phyloP scores from a whole-genome alignment of 1,140 invertebrate genomes.

The Liolophura sinensis region DNA sequence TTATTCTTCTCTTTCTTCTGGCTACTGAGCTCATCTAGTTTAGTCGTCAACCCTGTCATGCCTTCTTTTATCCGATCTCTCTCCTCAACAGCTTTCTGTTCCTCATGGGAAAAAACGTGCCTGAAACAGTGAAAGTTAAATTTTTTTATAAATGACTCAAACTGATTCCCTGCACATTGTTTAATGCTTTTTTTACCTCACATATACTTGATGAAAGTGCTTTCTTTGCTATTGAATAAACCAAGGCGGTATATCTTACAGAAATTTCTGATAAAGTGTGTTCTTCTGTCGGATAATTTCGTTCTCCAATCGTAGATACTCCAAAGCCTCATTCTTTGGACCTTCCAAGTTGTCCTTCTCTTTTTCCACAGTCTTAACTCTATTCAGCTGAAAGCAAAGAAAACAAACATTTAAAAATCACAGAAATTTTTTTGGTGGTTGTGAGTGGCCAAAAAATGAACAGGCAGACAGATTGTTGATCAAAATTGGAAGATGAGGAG shows the following conservation, averaged over 20 bases:
- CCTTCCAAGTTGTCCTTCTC: slow-evolving; percentile 85
- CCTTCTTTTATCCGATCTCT: slow-evolving; percentile 45
- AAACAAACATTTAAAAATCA: background rate
- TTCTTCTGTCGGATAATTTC: slow-evolving; percentile 70
- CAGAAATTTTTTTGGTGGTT: background rate
- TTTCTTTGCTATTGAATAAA: too few species aligned
- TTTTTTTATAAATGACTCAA: too few species aligned
- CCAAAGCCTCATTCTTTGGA: slow-evolving; percentile 84
- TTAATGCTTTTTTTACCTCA: too few species aligned
- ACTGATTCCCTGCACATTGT: too few species aligned
- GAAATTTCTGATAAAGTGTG: slow-evolving; percentile 67
- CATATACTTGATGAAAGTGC: too few species aligned
- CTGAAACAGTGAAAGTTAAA: slow-evolving; percentile 21
- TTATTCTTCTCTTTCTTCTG: slow-evolving; percentile 46
- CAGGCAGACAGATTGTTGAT: too few species aligned
- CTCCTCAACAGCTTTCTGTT: slow-evolving; percentile 47
- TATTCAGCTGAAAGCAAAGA: slow-evolving; percentile 66
- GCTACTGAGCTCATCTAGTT: slow-evolving; percentile 39
- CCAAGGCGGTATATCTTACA: slow-evolving; percentile 41
- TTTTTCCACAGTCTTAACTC: slow-evolving; percentile 86
- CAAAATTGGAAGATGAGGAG: too few species aligned
- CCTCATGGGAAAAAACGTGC: slow-evolving; percentile 40
- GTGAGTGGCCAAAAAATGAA: too few species aligned
- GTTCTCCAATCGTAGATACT: slow-evolving; percentile 82
- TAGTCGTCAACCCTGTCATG: slow-evolving; percentile 42